Evolutionary conservation across 2,888 invertebrate genomes (phyloP).

Genomic region (Seira sanloemensis): DNA sequence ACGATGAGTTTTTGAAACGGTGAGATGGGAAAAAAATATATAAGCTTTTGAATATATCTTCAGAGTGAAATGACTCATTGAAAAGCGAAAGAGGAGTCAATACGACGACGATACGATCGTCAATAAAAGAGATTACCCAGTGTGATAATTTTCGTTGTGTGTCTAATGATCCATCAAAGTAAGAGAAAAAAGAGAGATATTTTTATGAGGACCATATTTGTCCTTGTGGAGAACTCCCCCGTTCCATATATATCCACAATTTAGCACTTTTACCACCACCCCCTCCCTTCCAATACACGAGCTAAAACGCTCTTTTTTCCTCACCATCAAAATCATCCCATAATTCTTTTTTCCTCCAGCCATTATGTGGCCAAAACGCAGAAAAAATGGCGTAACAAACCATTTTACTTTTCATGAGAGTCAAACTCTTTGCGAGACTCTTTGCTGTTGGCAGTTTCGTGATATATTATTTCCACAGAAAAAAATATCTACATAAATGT

Average conservation of each 20-base stretch:
- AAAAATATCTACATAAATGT: too few relatives aligned
- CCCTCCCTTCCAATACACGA: conserved; percentile 1
- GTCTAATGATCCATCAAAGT: conserved; percentile 6
- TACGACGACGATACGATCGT: neutral
- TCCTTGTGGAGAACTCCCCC: neutral
- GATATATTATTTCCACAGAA: too few relatives aligned
- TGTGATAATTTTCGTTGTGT: neutral
- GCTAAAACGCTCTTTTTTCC: neutral
- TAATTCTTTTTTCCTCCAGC: conserved; percentile 17
- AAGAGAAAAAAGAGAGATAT: neutral
- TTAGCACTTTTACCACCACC: neutral
- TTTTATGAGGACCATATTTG: conserved; percentile 12
- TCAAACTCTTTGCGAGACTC: too few relatives aligned
- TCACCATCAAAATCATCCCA: neutral
- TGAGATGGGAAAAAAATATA: too few relatives aligned
- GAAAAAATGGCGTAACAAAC: too few relatives aligned
- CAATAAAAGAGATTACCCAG: neutral
- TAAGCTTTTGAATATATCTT: neutral
- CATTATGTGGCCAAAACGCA: too few relatives aligned
- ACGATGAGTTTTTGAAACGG: too few relatives aligned
- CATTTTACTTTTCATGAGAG: too few relatives aligned
- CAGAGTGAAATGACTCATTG: conserved; percentile 6
- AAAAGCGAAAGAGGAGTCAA: neutral
- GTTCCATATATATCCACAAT: neutral
- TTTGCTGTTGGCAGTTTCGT: too few relatives aligned